These are phyloP conservation scores for Nephrotoma flavescens DNA, from an alignment of 2,888 invertebrate species.

Conservation along the genomic window DNA sequence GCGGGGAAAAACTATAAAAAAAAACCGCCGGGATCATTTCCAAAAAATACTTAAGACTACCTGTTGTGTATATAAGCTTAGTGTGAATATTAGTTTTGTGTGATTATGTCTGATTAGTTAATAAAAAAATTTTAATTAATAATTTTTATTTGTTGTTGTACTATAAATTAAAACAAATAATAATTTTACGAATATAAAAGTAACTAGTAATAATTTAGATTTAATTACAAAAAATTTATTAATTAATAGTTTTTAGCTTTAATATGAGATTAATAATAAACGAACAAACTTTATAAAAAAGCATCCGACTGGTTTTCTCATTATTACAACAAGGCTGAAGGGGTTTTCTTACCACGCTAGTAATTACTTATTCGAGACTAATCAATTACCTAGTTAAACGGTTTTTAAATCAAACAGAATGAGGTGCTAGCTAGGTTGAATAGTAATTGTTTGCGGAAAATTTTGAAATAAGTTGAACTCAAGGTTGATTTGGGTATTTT, in stretches of 20 bases:
- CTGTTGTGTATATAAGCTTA: background rate
- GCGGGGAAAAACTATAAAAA: constrained; percentile 59
- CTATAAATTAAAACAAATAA: background rate
- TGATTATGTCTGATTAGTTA: background rate
- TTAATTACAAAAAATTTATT: background rate
- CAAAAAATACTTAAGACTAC: constrained; percentile 1
- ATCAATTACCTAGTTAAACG: no score
- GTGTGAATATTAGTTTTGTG: background rate
- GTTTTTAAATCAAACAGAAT: no score
- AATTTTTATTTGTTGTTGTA: background rate
- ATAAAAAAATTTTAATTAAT: background rate
- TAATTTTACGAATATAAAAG: background rate
- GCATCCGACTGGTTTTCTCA: background rate
- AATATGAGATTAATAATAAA: background rate
- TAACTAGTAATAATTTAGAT: background rate
- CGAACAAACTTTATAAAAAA: background rate
- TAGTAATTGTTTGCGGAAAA: no score
- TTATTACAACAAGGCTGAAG: background rate
- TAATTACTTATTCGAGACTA: no score
- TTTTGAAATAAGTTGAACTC: no score
- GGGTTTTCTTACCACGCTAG: background rate
- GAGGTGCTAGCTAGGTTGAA: no score
- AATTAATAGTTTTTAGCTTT: background rate
- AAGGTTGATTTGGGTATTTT: no score
- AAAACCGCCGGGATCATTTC: constrained; percentile 11